Percentiles rank a stretch among this genome's conserved stretches.
These are phyloP conservation scores for Aplodontia rufa DNA, from an alignment of 2,113 vertebrate genomes.

Conservation along the genomic window DNA sequence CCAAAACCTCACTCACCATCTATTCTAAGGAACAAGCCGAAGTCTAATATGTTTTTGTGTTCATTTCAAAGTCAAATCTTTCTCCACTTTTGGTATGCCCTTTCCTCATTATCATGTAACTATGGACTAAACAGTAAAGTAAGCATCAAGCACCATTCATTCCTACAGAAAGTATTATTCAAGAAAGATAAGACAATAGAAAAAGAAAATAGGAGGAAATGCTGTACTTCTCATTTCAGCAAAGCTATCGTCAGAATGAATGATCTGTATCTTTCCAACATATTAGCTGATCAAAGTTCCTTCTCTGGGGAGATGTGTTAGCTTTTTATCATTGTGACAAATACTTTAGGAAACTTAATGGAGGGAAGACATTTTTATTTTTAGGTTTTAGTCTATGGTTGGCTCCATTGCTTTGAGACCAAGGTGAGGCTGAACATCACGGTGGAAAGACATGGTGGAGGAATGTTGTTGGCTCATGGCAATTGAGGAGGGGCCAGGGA, in stretches of 20 bases:
- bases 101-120: neutral
- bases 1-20: neutral
- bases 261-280: neutral
- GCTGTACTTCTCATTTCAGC: neutral
- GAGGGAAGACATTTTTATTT: too few relatives aligned
- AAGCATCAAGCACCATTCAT: neutral
- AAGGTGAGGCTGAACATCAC: too few relatives aligned
- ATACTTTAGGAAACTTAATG: too few relatives aligned
- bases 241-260: neutral
- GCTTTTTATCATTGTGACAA: too few relatives aligned
- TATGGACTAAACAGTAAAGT: neutral
- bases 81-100: neutral
- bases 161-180: neutral
- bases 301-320: neutral
- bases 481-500: too few relatives aligned
- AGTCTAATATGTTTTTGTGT: neutral
- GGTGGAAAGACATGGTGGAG: too few relatives aligned
- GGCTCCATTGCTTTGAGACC: too few relatives aligned
- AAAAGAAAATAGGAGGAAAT: neutral
- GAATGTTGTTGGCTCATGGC: too few relatives aligned
- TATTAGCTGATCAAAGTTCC: neutral
- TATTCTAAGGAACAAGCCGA: neutral
- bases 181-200: neutral
- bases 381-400: too few relatives aligned
- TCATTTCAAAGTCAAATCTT: neutral